Base-by-base conservation (phyloP, 2,797 vertebrate species). In the Prionace glauca region DNA sequence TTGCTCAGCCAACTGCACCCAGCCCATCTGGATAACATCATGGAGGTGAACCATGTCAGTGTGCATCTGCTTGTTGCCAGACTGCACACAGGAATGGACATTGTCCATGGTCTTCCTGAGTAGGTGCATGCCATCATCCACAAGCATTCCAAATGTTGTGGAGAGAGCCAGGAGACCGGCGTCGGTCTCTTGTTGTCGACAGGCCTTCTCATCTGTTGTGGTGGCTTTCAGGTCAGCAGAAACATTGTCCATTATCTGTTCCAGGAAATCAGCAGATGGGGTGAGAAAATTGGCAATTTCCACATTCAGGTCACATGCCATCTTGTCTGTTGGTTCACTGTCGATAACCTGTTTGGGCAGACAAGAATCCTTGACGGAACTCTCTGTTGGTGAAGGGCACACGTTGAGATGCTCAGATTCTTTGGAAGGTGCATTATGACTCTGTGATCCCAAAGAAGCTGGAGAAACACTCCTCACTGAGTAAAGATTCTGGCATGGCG, bases 11-110 rank as follows among this genome's bases (percentile, higher is more conserved):
- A 95, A 50, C 26, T 95, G 69, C 16, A 95, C 93, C 93, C 93
- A 72, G 41, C 93, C 72, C 45, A 32, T 1, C 12, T 95, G 93
- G 10, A 95, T 77, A 50, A 95, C 29, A 32, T 95, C 56, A 16
- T 95, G 93, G 18, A 95, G 93, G 29, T 95, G 69, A 3, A 95
- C 45, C 93, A 95, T 95, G 93, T 95, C 72, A 3, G 26, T 77
- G 41, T 95, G 93, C 93, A 95, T 95, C 69, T 95, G 93, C 26
- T 56, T 95, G 71, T 95, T 95, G 11, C 93, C 93, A 32, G 93
- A 95, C 45, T 77, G 93, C 71, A 95, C 45, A 77, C 93, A 77
- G 93, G 71, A 50, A 77, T 95, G 69, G 71, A 95, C 93, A 56
- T 77, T 95, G 18, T 95, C 93, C 71, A 95, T 95, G 45, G 93